These are phyloP conservation scores for Thecophora atra DNA, from an alignment of 2,888 invertebrate species.

Conservation along the genomic window DNA sequence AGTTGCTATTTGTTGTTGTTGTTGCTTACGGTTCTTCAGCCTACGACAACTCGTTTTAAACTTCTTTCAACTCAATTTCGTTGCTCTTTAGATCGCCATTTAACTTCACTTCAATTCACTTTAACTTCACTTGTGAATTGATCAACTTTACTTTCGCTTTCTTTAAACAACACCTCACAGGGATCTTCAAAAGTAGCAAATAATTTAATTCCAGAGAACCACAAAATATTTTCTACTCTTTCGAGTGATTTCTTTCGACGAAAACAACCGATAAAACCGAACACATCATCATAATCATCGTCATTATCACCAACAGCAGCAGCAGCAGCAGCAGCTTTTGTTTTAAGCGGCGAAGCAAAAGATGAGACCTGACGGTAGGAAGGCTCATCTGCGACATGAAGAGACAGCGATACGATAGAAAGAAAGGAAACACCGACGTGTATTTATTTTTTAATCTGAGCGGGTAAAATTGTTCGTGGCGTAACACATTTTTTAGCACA, in stretches of 20 bases:
- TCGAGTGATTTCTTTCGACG: neutral
- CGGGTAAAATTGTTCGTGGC: neutral
- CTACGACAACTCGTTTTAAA: too few species aligned
- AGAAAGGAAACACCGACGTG: neutral
- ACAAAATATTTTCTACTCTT: too few species aligned
- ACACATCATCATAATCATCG: too few species aligned
- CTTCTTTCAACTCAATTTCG: neutral
- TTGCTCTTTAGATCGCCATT: neutral
- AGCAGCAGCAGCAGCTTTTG: too few species aligned
- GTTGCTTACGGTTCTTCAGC: neutral
- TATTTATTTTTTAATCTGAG: neutral
- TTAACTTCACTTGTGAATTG: neutral
- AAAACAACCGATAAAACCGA: neutral
- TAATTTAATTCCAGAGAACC: too few species aligned
- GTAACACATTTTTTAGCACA: neutral
- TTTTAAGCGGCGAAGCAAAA: too few species aligned
- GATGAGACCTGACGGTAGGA: too few species aligned
- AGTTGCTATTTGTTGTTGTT: neutral
- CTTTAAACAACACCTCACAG: neutral
- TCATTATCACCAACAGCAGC: too few species aligned
- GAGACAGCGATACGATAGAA: slow-evolving; percentile 4
- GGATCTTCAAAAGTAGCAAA: too few species aligned
- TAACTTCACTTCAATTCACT: neutral
- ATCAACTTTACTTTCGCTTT: slow-evolving; percentile 38
- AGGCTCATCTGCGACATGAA: too few species aligned